Conservation (phyloP, 2,113 vertebrate species). For the Ochotona curzoniae region DNA sequence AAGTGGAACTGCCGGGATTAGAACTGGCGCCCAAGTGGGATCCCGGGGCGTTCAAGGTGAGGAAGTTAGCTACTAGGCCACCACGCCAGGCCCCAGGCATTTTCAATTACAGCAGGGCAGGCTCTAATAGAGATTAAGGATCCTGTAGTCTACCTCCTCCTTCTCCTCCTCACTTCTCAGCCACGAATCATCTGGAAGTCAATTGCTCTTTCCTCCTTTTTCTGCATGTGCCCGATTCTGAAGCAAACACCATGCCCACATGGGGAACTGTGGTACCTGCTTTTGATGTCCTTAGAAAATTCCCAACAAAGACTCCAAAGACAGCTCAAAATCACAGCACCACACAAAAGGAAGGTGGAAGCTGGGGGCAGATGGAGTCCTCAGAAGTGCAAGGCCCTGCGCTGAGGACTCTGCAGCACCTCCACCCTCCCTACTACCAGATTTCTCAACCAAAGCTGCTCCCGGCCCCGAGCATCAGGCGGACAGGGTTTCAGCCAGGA, state of each 20-base stretch:
- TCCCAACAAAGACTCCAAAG: constrained; percentile 60
- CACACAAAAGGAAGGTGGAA: constrained; percentile 19
- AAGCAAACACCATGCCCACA: constrained; percentile 21
- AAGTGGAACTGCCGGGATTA: too few species aligned
- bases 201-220: constrained; percentile 8
- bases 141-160: neutral
- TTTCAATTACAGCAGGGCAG: neutral
- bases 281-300: constrained; percentile 55
- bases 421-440: fast-evolving
- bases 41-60: too few species aligned
- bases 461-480: neutral
- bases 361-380: neutral
- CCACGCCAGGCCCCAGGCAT: neutral
- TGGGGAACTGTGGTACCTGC: neutral
- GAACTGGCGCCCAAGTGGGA: too few species aligned
- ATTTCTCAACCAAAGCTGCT: constrained; percentile 16
- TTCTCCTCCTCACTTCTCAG: neutral
- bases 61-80: too few species aligned
- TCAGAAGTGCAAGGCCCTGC: neutral
- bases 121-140: neutral
- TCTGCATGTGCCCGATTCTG: neutral
- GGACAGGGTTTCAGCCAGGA: constrained; percentile 23
- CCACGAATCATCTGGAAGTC: neutral
- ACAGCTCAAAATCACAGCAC: constrained; percentile 40
- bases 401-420: neutral